Conservation (phyloP, 2,113 vertebrate species). For the Phrynosoma platyrhinos region DNA sequence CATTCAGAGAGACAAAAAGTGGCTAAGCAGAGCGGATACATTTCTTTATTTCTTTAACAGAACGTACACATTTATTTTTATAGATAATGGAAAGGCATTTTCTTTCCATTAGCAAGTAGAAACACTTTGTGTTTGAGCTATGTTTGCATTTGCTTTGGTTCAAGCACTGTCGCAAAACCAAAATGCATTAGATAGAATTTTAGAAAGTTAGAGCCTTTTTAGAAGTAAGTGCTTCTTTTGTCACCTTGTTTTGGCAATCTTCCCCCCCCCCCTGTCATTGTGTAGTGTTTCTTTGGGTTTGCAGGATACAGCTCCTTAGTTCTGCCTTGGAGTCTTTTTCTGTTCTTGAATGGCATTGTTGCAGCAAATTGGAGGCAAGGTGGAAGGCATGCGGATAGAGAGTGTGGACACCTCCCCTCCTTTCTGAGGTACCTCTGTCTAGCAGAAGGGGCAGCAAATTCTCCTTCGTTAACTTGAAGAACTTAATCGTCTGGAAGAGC, state of each 20-base stretch:
- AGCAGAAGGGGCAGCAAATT: neutral
- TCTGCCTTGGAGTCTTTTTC: neutral
- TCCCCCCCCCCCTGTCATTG: too few relatives aligned
- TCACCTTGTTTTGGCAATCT: too few relatives aligned
- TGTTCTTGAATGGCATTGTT: neutral
- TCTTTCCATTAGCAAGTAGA: neutral
- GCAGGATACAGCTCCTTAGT: neutral
- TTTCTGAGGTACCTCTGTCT: neutral
- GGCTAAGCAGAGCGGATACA: neutral
- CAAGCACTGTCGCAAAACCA: neutral
- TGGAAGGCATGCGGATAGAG: fast-evolving
- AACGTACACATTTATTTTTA: neutral
- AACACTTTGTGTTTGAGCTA: neutral
- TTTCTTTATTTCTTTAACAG: neutral
- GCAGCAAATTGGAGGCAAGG: neutral
- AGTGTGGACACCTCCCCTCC: neutral
- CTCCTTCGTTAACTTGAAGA: neutral
- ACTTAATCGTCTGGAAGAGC: neutral
- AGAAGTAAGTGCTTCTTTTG: neutral
- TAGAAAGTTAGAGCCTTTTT: neutral
- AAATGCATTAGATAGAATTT: neutral
- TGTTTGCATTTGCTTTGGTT: neutral
- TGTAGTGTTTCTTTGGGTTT: neutral
- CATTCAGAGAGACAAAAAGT: neutral
- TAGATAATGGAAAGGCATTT: neutral